These are phyloP conservation scores for Hycleus phaleratus DNA, from an alignment of 1,140 invertebrate genomes.

Conservation along the genomic window DNA sequence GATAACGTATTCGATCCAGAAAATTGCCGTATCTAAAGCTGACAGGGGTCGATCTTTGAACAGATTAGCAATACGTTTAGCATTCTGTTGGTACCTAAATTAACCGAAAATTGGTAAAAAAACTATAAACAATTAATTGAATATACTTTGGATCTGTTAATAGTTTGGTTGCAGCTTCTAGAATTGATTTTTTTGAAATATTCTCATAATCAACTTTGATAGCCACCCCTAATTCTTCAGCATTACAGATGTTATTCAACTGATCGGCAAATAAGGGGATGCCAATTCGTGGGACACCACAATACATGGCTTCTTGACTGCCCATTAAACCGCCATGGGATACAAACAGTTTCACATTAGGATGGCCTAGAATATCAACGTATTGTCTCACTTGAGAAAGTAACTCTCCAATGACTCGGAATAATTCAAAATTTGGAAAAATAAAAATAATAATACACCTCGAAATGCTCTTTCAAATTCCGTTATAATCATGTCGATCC, in stretches of 20 bases:
- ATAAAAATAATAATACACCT: too few relatives aligned
- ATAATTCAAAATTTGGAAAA: too few relatives aligned
- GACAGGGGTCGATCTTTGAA: constrained; percentile 54
- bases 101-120: not conserved
- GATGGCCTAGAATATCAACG: constrained; percentile 37
- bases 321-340: constrained; percentile 52
- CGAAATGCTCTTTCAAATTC: too few relatives aligned
- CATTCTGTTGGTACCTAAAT: constrained; percentile 34
- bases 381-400: too few relatives aligned
- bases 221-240: constrained; percentile 37
- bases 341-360: constrained; percentile 47
- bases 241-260: constrained; percentile 40
- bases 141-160: constrained; percentile 33
- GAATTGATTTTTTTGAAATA: constrained; percentile 33
- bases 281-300: constrained; percentile 47
- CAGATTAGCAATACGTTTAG: constrained; percentile 46
- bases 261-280: constrained; percentile 52
- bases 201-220: constrained; percentile 34
- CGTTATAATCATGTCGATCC: too few relatives aligned
- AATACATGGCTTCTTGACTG: constrained; percentile 46
- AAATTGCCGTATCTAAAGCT: constrained; percentile 50
- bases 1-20: constrained; percentile 43
- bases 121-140: too few relatives aligned
- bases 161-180: constrained; percentile 26
- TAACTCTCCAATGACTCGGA: too few relatives aligned